phyloP scores from a whole-genome alignment of 1,140 invertebrate genomes.

The Pachyrhynchus sulphureomaculatus region DNA sequence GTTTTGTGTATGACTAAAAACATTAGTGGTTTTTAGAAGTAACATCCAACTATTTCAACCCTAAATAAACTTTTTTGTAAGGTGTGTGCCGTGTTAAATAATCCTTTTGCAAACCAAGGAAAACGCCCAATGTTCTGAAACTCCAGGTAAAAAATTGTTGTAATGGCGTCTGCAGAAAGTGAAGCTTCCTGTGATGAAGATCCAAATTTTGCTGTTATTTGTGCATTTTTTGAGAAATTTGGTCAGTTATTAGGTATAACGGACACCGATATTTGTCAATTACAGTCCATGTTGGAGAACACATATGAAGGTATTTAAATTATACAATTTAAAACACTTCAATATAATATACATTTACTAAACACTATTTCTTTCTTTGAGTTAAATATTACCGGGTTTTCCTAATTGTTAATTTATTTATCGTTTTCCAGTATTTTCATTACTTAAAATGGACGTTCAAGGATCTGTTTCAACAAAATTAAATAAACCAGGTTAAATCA shows the following conservation, averaged over 20 bases:
- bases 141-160: neutral
- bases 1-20: no score
- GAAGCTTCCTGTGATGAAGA: constrained; percentile 86
- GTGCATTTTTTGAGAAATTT: constrained; percentile 89
- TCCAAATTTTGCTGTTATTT: constrained; percentile 94
- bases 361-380: no score
- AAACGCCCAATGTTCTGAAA: neutral
- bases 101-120: neutral
- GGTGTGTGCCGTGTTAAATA: no score
- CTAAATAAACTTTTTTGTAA: no score
- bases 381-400: no score
- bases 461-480: no score
- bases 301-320: constrained; percentile 74
- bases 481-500: no score
- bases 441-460: neutral
- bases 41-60: no score
- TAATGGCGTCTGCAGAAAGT: constrained; percentile 81
- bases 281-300: constrained; percentile 87
- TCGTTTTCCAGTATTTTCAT: neutral
- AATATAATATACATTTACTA: neutral
- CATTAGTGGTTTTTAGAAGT: no score
- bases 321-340: neutral
- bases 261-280: constrained; percentile 73
- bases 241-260: constrained; percentile 75
- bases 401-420: neutral